These are phyloP conservation scores for Eurosta solidaginis DNA, from an alignment of 1,140 invertebrate genomes.

Conservation along the genomic window DNA sequence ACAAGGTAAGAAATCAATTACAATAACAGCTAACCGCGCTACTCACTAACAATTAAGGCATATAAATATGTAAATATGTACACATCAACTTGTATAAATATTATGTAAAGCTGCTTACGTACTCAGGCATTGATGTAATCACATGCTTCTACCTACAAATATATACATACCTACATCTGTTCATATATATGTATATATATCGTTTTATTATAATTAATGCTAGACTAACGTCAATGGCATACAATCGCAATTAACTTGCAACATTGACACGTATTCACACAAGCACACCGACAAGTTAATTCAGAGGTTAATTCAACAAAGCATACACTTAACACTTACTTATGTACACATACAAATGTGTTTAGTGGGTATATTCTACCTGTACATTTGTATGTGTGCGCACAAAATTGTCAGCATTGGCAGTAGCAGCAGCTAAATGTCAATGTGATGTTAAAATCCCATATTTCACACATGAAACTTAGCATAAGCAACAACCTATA, in stretches of 20 bases:
- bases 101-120: too few relatives aligned
- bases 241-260: constrained; percentile 60
- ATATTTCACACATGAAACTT: background rate
- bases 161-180: background rate
- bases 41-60: background rate
- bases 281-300: constrained; percentile 22
- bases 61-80: background rate
- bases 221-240: constrained; percentile 55
- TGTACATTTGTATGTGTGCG: too few relatives aligned
- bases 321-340: background rate
- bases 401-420: constrained; percentile 17
- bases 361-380: too few relatives aligned
- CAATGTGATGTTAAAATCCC: constrained; percentile 36
- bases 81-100: background rate
- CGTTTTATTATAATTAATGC: constrained; percentile 58
- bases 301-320: constrained; percentile 35
- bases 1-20: constrained; percentile 3
- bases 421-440: constrained; percentile 44
- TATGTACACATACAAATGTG: background rate
- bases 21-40: background rate
- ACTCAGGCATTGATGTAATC: too few relatives aligned
- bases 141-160: too few relatives aligned
- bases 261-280: constrained; percentile 53
- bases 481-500: background rate
- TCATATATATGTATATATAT: background rate